phyloP scores from a whole-genome alignment of 1,140 invertebrate species.

The Drosophila sp. region DNA sequence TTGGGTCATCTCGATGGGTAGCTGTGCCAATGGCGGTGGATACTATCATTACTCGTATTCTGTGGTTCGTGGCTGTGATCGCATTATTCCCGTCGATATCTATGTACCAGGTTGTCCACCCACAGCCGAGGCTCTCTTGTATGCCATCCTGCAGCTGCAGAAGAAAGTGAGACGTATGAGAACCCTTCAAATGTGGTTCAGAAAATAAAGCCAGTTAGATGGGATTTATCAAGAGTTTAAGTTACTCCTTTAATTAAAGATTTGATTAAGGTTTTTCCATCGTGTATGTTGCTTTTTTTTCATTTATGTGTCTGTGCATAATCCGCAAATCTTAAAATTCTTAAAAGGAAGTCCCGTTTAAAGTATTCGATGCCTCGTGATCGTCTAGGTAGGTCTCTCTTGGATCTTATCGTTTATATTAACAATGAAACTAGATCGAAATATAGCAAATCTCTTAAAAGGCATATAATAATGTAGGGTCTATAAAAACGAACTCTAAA shows the following conservation, averaged over 20 bases:
- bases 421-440: no score
- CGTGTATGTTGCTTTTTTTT: no score
- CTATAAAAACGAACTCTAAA: no score
- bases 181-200: slow-evolving; percentile 94
- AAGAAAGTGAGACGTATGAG: slow-evolving; percentile 97
- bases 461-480: no score
- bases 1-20: slow-evolving; percentile 99
- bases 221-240: no score
- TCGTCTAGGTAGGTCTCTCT: no score
- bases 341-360: no score
- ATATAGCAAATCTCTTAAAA: no score
- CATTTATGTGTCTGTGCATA: no score
- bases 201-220: slow-evolving; percentile 86
- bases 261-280: not conserved
- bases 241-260: not conserved
- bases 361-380: no score
- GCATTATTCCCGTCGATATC: slow-evolving; percentile 98
- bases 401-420: no score
- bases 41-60: slow-evolving; percentile 99
- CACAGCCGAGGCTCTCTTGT: slow-evolving; percentile 97
- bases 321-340: no score
- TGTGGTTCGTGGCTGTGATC: slow-evolving; percentile 97
- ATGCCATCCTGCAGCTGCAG: slow-evolving; percentile 96
- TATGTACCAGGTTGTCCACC: slow-evolving; percentile 99
- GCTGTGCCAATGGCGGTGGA: slow-evolving; percentile 99